A percentile compares a stretch with the other conserved stretches of the same genome.
Evolutionary conservation across 1,140 invertebrate species (phyloP).

Genomic region (Megalopta genalis): DNA sequence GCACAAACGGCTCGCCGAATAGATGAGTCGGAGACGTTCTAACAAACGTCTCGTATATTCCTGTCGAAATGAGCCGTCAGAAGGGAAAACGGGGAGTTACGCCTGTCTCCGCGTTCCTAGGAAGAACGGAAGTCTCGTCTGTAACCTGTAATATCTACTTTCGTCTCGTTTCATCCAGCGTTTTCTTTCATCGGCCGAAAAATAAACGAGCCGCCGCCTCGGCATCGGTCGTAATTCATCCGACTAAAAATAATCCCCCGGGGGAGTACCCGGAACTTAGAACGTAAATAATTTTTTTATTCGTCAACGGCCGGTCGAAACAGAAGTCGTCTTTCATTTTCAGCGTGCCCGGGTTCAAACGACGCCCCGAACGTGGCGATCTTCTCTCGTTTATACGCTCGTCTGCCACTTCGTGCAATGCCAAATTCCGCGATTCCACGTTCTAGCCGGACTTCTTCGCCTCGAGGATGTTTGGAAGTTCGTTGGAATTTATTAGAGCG

Average conservation of each 20-base stretch:
- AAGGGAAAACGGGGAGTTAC: neutral
- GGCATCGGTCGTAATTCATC: conserved; percentile 62
- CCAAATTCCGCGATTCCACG: too few species aligned
- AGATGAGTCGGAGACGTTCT: neutral
- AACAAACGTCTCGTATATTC: conserved; percentile 22
- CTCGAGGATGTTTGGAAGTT: too few species aligned
- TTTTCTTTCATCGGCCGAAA: conserved; percentile 26
- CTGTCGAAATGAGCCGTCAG: conserved; percentile 7
- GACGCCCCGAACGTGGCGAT: too few species aligned
- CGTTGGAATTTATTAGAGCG: too few species aligned
- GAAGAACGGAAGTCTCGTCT: conserved; percentile 46
- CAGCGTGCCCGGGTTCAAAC: neutral
- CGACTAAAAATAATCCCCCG: conserved; percentile 47
- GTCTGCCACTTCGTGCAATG: too few species aligned
- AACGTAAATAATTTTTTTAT: conserved; percentile 25
- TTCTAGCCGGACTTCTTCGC: neutral
- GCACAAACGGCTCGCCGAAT: neutral
- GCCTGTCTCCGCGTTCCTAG: conserved; percentile 10
- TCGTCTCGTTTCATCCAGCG: conserved; percentile 27
- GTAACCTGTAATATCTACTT: conserved; percentile 43
- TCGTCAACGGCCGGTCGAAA: too few species aligned
- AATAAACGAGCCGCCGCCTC: conserved; percentile 43
- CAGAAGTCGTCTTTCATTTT: neutral
- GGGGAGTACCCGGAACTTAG: conserved; percentile 2
- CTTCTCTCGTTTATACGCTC: too few species aligned